Evolutionary conservation across 2,113 vertebrate genomes (phyloP), one percentile per base, ranked within the genome.

Genomic region (Megaleporinus macrocephalus): DNA sequence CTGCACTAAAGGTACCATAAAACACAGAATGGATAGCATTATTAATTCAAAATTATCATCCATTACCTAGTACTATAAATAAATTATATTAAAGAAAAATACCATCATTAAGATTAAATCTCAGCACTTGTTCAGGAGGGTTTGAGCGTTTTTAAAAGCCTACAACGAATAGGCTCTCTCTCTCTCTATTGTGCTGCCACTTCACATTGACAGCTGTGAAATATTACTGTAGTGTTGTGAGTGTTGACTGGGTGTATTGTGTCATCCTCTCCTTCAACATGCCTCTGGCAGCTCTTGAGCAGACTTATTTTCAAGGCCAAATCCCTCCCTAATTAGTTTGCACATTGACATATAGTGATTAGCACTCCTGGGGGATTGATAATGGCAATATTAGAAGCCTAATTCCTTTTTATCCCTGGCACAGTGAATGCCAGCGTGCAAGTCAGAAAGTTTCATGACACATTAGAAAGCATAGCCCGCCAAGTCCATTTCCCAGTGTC

Each of bases 401-500:
- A 65, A 59, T 63, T 75, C 36, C 33, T 30, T 47, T 79, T 76
- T 73, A 53, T 36, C 47, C 30, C 47, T 47, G 9, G 55, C 47
- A 65, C 22, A 57, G 11, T 41, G 30, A 79, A 76, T 26, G 27
- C 66, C 72, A 76, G 41, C 12, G 53, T 27, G 33, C 26, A 53
- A 53, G 44, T 76, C 73, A 74, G 30, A 73, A 80, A 83, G 68
- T 81, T 78, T 71, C 22, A 14, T 27, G 81, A 78, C 68, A 55
- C 27, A 57, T 65, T 47, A 47, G 14, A 78, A 69, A 76, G 65
- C 63, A 85, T 68, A 82, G 51, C 51, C 26, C 84, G 86, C 89
- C 88, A 88, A 89, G 79, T 87, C 84, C 89, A 90, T 92, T 90
- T 89, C 85, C 87, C 86, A 87, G 85, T 81, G 83, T 90, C 77